Evolutionary conservation across 2,113 vertebrate genomes (phyloP).

Genomic region (Eira barbara): DNA sequence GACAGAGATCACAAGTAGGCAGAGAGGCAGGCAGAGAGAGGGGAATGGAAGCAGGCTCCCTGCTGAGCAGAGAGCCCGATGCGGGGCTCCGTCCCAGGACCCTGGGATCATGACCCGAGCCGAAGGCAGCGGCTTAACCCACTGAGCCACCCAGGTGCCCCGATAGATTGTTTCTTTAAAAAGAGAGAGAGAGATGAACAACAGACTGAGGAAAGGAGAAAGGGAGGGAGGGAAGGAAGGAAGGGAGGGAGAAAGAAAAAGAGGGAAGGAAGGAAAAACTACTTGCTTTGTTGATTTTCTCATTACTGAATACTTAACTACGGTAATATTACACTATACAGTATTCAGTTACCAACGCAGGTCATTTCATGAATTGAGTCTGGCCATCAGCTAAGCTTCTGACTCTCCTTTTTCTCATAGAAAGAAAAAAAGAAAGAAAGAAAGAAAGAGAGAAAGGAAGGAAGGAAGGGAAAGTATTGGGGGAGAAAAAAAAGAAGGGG

Average conservation of each 20-base stretch:
- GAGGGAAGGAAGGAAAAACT: not conserved
- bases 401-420: slow-evolving; percentile 44
- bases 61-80: too few species aligned
- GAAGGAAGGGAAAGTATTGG: not conserved
- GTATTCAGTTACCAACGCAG: slow-evolving; percentile 63
- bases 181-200: not conserved
- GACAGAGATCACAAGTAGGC: too few species aligned
- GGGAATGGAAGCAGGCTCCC: too few species aligned
- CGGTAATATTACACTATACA: slow-evolving; percentile 47
- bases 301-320: slow-evolving; percentile 45
- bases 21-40: too few species aligned
- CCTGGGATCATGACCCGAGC: too few species aligned
- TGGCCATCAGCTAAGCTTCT: slow-evolving; percentile 65
- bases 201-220: not conserved
- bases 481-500: not conserved
- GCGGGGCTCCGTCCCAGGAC: too few species aligned
- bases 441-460: not conserved
- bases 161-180: not conserved
- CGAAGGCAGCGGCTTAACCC: too few species aligned
- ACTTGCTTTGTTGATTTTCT: slow-evolving; percentile 50
- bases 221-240: not conserved
- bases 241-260: not conserved
- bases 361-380: slow-evolving; percentile 67
- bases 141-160: too few species aligned
- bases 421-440: not conserved